Conservation (phyloP, 2,888 invertebrate species). For the Mamestra brassicae region DNA sequence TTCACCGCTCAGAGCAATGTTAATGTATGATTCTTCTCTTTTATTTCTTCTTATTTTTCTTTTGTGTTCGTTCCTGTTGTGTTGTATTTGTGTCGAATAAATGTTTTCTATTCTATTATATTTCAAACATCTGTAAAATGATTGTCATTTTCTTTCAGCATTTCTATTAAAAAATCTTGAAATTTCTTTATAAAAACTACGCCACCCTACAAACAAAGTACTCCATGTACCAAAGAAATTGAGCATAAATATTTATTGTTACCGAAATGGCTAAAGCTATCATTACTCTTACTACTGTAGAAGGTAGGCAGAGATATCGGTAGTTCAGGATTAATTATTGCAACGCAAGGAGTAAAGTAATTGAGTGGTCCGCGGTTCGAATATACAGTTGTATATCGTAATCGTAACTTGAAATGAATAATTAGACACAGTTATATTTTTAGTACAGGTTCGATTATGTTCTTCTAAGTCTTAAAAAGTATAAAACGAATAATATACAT, state of each 20-base stretch:
- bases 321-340: conserved; percentile 46
- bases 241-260: conserved; percentile 60
- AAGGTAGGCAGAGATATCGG: conserved; percentile 47
- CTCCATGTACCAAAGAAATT: conserved; percentile 56
- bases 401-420: not conserved
- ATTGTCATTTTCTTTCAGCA: too few species aligned
- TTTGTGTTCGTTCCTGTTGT: too few species aligned
- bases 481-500: too few species aligned
- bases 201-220: conserved; percentile 50
- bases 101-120: too few species aligned
- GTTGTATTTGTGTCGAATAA: too few species aligned
- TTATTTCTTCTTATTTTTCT: too few species aligned
- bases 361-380: conserved; percentile 30
- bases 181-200: not conserved
- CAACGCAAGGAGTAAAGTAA: conserved; percentile 40
- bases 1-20: too few species aligned
- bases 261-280: conserved; percentile 59
- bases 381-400: conserved; percentile 10
- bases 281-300: conserved; percentile 50
- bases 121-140: too few species aligned
- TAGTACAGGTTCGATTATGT: not conserved
- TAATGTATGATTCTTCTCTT: too few species aligned
- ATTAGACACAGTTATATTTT: not conserved
- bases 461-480: too few species aligned
- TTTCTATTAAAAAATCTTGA: too few species aligned